Evolutionary conservation across 2,888 invertebrate genomes (phyloP), one percentile per base, ranked within the genome.

Genomic region (Bembecia ichneumoniformis): DNA sequence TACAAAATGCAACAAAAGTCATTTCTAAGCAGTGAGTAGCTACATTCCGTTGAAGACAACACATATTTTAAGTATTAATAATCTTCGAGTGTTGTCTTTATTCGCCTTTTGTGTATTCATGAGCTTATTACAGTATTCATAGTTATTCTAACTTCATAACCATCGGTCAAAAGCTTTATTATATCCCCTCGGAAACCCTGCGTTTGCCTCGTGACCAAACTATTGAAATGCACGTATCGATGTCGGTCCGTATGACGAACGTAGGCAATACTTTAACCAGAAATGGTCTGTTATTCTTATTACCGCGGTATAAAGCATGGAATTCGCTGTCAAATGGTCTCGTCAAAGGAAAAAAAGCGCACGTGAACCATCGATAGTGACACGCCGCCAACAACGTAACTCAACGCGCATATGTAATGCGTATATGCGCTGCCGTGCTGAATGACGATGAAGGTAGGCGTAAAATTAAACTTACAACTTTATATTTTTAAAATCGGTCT

Each of bases 61-160:
- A 13, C 2, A 13, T 2, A 14, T 64, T 58, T 66, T 62, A 63
- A 64, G 56, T 67, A 68, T 71, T 71, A 71, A 68, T 74, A 75
- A 72, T 74, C 71, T 62, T 67, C 63, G 60, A 60, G 58, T 54
- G 59, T 68, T 62, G 55, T 62, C 58, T 68, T n/a, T 70, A 73
- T 77, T 75, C 71, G 68, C 69, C 65, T 67, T 48, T 50, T 73
- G 67, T 71, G 69, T 77, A 79, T 77, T 83, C 77, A 76, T 76
- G 64, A 76, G 71, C 71, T 83, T 84, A 86, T 83, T 79, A 83
- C 68, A 64, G 71, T 73, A 84, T 84, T 84, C 82, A 83, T 78
- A 84, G 80, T 81, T 84, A 86, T 86, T 84, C 83, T 63, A 82
- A 77, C 74, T 75, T 81, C 84, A 86, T 82, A 83, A 80, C 71